Conservation (phyloP, 2,888 invertebrate species). For the Drosophila cognata region DNA sequence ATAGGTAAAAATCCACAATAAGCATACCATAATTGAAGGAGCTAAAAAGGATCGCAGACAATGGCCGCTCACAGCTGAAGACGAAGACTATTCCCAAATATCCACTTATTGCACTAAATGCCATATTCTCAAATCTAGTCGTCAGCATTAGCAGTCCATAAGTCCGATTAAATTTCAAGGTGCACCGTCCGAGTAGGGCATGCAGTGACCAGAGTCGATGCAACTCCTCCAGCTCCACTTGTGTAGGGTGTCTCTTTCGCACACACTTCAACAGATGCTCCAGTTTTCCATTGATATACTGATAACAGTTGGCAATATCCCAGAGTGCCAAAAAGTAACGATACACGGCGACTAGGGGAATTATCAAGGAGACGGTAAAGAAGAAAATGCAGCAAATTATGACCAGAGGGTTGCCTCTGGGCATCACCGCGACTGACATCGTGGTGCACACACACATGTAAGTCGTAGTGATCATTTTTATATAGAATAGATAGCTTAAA, state of each 20-base stretch:
- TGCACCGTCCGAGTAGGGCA: conserved; percentile 24
- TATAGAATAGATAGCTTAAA: conserved; percentile 12
- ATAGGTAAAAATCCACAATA: conserved; percentile 46
- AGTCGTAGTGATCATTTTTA: conserved; percentile 17
- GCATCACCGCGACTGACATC: background rate
- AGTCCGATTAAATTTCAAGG: conserved; percentile 30
- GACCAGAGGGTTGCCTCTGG: background rate
- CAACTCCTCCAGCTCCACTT: conserved; percentile 26
- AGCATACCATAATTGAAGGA: background rate
- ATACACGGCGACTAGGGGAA: conserved; percentile 40
- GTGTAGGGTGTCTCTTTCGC: background rate
- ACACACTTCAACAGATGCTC: background rate
- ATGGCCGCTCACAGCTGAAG: background rate
- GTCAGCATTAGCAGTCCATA: conserved; percentile 46
- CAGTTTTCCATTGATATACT: conserved; percentile 40
- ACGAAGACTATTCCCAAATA: conserved; percentile 49
- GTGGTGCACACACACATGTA: conserved; percentile 8
- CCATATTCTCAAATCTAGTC: conserved; percentile 39
- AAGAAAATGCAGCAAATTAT: conserved; percentile 6
- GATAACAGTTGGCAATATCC: conserved; percentile 48
- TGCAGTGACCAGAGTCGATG: conserved; percentile 50
- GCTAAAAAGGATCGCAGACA: background rate
- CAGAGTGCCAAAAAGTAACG: conserved; percentile 58
- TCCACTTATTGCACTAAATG: conserved; percentile 17
- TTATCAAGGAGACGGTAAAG: conserved; percentile 20